phyloP scores from a whole-genome alignment of 2,888 invertebrate genomes.

The Conchocele bisecta region DNA sequence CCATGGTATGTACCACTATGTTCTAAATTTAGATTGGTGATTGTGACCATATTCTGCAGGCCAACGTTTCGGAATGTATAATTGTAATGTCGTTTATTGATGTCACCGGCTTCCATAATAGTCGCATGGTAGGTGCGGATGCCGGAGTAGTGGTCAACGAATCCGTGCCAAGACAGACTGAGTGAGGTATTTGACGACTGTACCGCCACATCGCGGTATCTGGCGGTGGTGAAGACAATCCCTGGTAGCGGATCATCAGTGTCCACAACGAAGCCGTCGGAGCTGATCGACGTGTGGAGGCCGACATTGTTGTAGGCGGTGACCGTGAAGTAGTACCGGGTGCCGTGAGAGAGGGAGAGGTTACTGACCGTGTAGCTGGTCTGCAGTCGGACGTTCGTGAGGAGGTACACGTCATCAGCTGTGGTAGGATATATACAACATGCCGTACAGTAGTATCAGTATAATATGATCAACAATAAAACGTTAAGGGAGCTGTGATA shows the following conservation, averaged over 20 bases:
- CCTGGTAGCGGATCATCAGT: conserved; percentile 45
- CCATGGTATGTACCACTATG: conserved; percentile 23
- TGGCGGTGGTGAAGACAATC: conserved; percentile 48
- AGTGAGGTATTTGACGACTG: conserved; percentile 33
- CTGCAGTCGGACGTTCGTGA: conserved; percentile 10
- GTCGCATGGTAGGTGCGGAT: conserved; percentile 39
- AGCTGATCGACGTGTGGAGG: conserved; percentile 31
- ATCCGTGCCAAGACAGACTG: conserved; percentile 58
- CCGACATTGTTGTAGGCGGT: conserved; percentile 50
- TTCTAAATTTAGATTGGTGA: conserved; percentile 8
- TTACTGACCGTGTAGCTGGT: conserved; percentile 22
- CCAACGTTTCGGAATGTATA: conserved; percentile 33
- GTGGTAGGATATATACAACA: too few species aligned
- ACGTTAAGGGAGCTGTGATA: too few species aligned
- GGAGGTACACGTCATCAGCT: conserved; percentile 39
- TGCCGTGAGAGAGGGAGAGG: conserved; percentile 36
- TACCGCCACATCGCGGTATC: conserved; percentile 22
- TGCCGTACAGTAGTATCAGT: too few species aligned
- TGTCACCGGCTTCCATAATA: conserved; percentile 13
- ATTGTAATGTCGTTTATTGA: background rate
- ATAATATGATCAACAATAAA: too few species aligned
- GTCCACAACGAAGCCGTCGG: conserved; percentile 60
- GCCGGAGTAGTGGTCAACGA: conserved; percentile 51
- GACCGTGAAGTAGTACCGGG: conserved; percentile 54
- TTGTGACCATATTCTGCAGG: conserved; percentile 1